These are phyloP conservation scores for Drepana falcataria DNA, from an alignment of 2,888 invertebrate genomes.

Conservation along the genomic window DNA sequence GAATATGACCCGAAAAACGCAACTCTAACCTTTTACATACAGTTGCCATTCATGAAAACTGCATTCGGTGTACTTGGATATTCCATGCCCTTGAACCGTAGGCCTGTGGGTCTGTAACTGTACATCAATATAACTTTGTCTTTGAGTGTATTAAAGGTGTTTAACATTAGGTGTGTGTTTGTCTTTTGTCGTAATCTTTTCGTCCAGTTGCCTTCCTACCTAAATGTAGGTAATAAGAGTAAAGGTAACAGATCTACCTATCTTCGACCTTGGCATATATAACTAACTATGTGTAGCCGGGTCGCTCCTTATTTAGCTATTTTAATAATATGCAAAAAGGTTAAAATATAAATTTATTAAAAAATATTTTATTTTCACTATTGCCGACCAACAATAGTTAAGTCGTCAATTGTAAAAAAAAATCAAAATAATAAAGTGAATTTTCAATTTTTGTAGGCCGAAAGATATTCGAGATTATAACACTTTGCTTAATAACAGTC, in stretches of 20 bases:
- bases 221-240: too few species aligned
- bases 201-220: too few species aligned
- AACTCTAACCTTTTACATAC: slow-evolving; percentile 23
- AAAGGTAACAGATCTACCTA: too few species aligned
- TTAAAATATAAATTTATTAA: slow-evolving; percentile 25
- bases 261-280: too few species aligned
- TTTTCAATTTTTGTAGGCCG: slow-evolving; percentile 57
- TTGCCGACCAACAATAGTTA: slow-evolving; percentile 69
- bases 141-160: too few species aligned
- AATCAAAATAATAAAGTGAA: slow-evolving; percentile 62
- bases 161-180: too few species aligned
- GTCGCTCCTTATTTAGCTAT: too few species aligned
- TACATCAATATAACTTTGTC: too few species aligned
- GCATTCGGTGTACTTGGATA: slow-evolving; percentile 33
- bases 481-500: slow-evolving; percentile 21
- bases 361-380: slow-evolving; percentile 63
- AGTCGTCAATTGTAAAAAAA: slow-evolving; percentile 68
- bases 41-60: slow-evolving; percentile 32
- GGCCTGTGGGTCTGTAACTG: too few species aligned
- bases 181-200: too few species aligned
- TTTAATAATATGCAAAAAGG: not conserved
- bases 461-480: slow-evolving; percentile 43
- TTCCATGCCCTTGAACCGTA: slow-evolving; percentile 13
- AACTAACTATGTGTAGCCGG: too few species aligned
- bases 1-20: slow-evolving; percentile 15